These are phyloP conservation scores for Meghimatium bilineatum DNA, from an alignment of 2,888 invertebrate genomes.

Conservation along the genomic window DNA sequence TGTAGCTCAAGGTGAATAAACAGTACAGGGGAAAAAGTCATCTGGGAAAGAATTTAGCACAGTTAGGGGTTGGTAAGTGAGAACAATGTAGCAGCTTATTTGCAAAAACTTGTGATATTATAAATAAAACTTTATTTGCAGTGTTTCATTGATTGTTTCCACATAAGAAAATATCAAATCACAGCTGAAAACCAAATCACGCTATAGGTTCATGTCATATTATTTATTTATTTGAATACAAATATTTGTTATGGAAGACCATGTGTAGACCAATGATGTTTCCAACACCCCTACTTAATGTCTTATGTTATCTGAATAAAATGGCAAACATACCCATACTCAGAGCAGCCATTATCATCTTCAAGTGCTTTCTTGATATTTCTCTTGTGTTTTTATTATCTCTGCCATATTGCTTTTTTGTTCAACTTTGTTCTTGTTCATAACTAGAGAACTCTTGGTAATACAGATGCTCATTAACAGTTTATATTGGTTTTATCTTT, in stretches of 20 bases:
- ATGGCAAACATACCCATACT: slow-evolving; percentile 4
- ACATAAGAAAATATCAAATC: background rate
- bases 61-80: no score
- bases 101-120: background rate
- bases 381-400: background rate
- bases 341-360: background rate
- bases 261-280: background rate
- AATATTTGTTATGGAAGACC: background rate
- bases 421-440: no score
- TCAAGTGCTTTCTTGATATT: background rate
- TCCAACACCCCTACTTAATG: background rate
- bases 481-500: no score
- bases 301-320: background rate
- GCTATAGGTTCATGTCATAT: background rate
- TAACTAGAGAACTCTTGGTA: no score
- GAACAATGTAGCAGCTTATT: no score
- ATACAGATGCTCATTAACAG: no score
- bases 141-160: background rate
- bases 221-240: background rate
- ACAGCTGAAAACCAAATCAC: background rate
- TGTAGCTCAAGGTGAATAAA: no score
- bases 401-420: no score
- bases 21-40: no score
- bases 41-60: no score
- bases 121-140: background rate